phyloP scores from a whole-genome alignment of 2,113 vertebrate species.

The Engraulis encrasicolus region DNA sequence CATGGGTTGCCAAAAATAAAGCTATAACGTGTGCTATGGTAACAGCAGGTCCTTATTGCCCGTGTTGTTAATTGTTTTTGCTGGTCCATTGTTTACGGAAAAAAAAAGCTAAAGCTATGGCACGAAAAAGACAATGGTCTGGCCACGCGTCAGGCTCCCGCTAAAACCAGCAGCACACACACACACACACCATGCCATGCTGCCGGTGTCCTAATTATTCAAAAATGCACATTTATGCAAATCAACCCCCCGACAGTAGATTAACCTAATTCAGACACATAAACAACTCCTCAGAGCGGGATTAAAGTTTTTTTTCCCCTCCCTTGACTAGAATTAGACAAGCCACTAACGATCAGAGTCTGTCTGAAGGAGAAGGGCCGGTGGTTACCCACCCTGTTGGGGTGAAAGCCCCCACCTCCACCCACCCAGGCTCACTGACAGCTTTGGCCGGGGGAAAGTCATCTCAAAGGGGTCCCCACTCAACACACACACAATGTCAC shows the following conservation, averaged over 20 bases:
- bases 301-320: slow-evolving; percentile 72
- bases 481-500: too few relatives aligned
- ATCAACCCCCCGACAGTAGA: slow-evolving; percentile 63
- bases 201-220: slow-evolving; percentile 73
- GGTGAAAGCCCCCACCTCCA: too few relatives aligned
- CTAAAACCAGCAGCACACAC: slow-evolving; percentile 47
- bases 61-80: slow-evolving; percentile 66
- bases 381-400: not conserved
- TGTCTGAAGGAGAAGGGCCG: slow-evolving; percentile 57
- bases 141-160: slow-evolving; percentile 57
- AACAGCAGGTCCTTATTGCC: slow-evolving; percentile 34
- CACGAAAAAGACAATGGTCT: slow-evolving; percentile 62
- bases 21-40: slow-evolving; percentile 23
- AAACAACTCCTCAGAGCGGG: slow-evolving; percentile 68
- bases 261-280: slow-evolving; percentile 78
- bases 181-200: too few relatives aligned
- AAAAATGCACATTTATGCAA: slow-evolving; percentile 81
- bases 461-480: slow-evolving; percentile 52
- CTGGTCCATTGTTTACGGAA: slow-evolving; percentile 70
- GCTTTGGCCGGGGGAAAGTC: too few relatives aligned
- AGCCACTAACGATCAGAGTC: slow-evolving; percentile 47
- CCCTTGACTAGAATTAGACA: slow-evolving; percentile 67
- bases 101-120: slow-evolving; percentile 39
- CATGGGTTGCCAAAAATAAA: slow-evolving; percentile 35
- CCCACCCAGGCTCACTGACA: too few relatives aligned